These are phyloP conservation scores for Latheticus oryzae DNA, from an alignment of 2,888 invertebrate genomes.

Conservation along the genomic window DNA sequence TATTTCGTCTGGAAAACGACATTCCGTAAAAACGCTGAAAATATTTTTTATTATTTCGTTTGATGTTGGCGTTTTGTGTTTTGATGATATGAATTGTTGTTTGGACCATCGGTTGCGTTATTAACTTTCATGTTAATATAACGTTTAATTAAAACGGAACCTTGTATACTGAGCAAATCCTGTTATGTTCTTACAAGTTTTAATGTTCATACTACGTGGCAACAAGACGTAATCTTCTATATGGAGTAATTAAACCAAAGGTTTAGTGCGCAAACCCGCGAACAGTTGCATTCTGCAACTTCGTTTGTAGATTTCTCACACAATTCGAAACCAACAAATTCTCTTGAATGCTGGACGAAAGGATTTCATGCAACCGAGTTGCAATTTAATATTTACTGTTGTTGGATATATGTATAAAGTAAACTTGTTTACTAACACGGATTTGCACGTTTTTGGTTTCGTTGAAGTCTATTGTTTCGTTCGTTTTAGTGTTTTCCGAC, in stretches of 20 bases:
- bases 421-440: no score
- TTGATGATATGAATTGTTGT: no score
- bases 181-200: constrained; percentile 39
- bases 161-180: constrained; percentile 29
- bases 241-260: constrained; percentile 39
- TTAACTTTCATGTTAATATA: constrained; percentile 19
- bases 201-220: constrained; percentile 34
- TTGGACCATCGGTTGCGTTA: constrained; percentile 1
- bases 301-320: no score
- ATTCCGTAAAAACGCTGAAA: constrained; percentile 22
- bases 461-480: no score
- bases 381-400: no score
- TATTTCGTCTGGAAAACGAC: constrained; percentile 11
- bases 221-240: constrained; percentile 41
- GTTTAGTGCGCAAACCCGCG: constrained; percentile 26
- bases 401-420: no score
- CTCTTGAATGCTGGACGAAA: no score
- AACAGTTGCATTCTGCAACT: constrained; percentile 32
- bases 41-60: constrained; percentile 30
- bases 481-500: no score
- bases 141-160: constrained; percentile 38
- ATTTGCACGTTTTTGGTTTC: no score
- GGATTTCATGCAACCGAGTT: no score
- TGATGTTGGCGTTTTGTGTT: constrained; percentile 14
- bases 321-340: no score